Percentiles rank a stretch among this genome's conserved stretches.
These are phyloP conservation scores for Hydrolagus affinis DNA, from an alignment of 2,113 vertebrate species.

Conservation along the genomic window DNA sequence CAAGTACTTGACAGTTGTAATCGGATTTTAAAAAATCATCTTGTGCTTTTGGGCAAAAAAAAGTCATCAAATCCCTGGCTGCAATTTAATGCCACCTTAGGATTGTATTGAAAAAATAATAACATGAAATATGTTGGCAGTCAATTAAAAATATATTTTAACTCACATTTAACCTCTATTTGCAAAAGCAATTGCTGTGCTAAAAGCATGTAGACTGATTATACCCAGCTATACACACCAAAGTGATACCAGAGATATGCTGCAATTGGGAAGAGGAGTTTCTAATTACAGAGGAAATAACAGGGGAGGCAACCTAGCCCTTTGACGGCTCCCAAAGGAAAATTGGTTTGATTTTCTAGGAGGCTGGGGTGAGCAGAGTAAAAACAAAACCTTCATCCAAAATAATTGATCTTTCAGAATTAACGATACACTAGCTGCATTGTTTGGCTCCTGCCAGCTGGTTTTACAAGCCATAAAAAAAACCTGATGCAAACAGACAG, in stretches of 20 bases:
- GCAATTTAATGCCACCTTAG: not conserved
- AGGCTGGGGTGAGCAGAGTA: not conserved
- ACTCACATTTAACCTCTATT: conserved; percentile 32
- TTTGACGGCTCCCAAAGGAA: conserved; percentile 15
- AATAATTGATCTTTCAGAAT: conserved; percentile 26
- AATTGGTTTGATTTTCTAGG: conserved; percentile 19
- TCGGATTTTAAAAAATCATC: too few species aligned
- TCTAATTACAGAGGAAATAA: conserved; percentile 30
- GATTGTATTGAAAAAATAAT: not conserved
- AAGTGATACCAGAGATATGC: not conserved
- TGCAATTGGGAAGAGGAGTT: conserved; percentile 15
- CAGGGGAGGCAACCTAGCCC: conserved; percentile 11
- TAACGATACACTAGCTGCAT: not conserved
- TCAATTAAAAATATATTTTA: conserved; percentile 29
- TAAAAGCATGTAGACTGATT: conserved; percentile 11
- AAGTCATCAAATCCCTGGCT: too few species aligned
- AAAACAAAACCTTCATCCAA: not conserved
- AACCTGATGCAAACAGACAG: too few species aligned
- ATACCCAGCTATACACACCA: not conserved
- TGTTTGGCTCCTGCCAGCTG: conserved; percentile 3
- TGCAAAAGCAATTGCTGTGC: conserved; percentile 26
- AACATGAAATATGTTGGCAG: conserved; percentile 28
- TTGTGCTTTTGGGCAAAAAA: too few species aligned
- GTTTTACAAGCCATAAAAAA: not conserved
- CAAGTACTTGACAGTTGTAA: too few species aligned